Evolutionary conservation across 2,888 invertebrate species (phyloP), one percentile per base, ranked within the genome.

Genomic region (Xylocampa areola): DNA sequence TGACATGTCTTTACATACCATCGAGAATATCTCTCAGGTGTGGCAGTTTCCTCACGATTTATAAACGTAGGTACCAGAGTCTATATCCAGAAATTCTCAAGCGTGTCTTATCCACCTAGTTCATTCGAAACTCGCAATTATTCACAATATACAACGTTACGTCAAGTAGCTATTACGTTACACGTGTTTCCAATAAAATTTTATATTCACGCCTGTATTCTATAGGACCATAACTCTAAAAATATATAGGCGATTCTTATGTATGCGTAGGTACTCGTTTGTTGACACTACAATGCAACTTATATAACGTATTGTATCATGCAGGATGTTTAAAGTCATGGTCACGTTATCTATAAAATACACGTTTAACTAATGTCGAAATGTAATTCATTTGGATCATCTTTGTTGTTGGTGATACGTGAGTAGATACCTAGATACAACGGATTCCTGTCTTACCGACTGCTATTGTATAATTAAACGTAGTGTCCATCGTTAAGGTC

Each of bases 151-250:
- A 67, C 52, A 67, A 54, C 51, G 59, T 77, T 77, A 79, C 84
- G 81, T 87, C 82, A 85, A 73, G 65, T 62, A 73, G 66, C 77
- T 73, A 81, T 88, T 80, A 85, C 72, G 57, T 80, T 91, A 88
- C 91, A 92, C 92, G 92, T 92, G 92, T 91, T 85, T 76, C 77
- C 76, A 85, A 93, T 93, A 91, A 93, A 91, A 84, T 79, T 90
- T 91, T 90, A 91, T 91, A 90, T 83, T 84, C 86, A 86, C 86
- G 87, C 87, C 79, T 86, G 79, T 79, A 83, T 87, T 87, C 82
- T 85, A 81, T 85, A 81, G 84, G 83, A 83, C 85, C 77, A 88
- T 91, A 91, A 90, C 86, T 89, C 83, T 87, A 77, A 86, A 87
- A 86, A 81, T 87, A 88, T 89, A 91, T 89, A 91, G 88, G 87